phyloP scores from a whole-genome alignment of 1,140 invertebrate genomes.

The Drosophila varians region DNA sequence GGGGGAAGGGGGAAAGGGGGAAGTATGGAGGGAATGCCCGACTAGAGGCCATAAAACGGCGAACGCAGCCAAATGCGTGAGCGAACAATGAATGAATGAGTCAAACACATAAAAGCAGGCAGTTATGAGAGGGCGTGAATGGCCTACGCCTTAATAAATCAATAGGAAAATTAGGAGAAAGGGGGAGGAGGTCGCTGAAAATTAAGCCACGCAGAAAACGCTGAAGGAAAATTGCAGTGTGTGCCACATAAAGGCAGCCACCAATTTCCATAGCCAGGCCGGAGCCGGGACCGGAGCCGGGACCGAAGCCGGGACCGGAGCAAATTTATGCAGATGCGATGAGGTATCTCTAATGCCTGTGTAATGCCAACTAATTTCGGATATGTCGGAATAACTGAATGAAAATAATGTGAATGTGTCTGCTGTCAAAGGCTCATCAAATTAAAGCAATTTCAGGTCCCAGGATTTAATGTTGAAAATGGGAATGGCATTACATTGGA shows the following conservation, averaged over 20 bases:
- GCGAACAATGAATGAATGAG: conserved; percentile 46
- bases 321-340: conserved; percentile 48
- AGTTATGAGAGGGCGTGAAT: conserved; percentile 44
- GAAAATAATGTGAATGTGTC: conserved; percentile 1
- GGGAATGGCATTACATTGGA: too few species aligned
- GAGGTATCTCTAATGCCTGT: conserved; percentile 35
- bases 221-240: conserved; percentile 33
- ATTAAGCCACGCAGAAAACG: conserved; percentile 22
- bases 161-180: conserved; percentile 36
- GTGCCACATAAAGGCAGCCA: conserved; percentile 22
- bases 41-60: conserved; percentile 25
- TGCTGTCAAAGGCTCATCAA: conserved; percentile 16
- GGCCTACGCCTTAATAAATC: conserved; percentile 48
- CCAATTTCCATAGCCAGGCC: conserved; percentile 14
- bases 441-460: conserved; percentile 22
- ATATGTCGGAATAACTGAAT: conserved; percentile 3
- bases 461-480: too few species aligned
- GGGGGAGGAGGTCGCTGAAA: conserved; percentile 5
- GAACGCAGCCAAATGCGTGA: conserved; percentile 35
- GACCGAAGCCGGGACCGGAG: too few species aligned
- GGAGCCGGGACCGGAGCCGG: too few species aligned
- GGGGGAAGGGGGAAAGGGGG: too few species aligned
- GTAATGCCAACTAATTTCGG: conserved; percentile 38
- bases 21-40: conserved; percentile 15
- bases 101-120: conserved; percentile 17